phyloP scores from a whole-genome alignment of 2,888 invertebrate genomes.

The Pandemis corylana region DNA sequence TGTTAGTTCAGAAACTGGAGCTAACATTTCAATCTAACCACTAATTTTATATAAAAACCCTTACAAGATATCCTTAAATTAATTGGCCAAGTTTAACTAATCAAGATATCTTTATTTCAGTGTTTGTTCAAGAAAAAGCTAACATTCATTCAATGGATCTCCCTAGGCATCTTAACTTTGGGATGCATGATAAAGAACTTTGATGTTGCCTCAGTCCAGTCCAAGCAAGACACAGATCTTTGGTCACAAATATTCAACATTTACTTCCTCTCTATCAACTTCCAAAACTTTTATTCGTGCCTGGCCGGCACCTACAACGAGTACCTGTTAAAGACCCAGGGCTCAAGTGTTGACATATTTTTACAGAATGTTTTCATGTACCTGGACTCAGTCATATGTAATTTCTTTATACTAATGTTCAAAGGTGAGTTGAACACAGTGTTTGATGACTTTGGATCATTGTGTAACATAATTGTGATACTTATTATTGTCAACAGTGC shows the following conservation, averaged over 20 bases:
- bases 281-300: conserved; percentile 96
- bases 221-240: conserved; percentile 57
- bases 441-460: conserved; percentile 84
- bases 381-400: conserved; percentile 96
- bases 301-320: conserved; percentile 98
- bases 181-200: conserved; percentile 97
- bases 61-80: too few species aligned
- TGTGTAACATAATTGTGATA: conserved; percentile 89
- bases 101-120: conserved; percentile 79
- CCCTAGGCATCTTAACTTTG: conserved; percentile 92
- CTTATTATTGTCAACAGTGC: conserved; percentile 95
- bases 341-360: conserved; percentile 94
- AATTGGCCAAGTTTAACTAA: neutral
- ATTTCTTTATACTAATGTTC: conserved; percentile 88
- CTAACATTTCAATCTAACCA: neutral
- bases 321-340: conserved; percentile 94
- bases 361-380: conserved; percentile 98
- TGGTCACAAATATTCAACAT: conserved; percentile 81
- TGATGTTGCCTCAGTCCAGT: conserved; percentile 76
- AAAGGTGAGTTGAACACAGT: conserved; percentile 87
- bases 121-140: conserved; percentile 93
- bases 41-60: too few species aligned
- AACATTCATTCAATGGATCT: conserved; percentile 94
- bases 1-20: neutral
- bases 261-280: conserved; percentile 87